phyloP scores from a whole-genome alignment of 2,888 invertebrate species.

The Drosophila pseudotalamancana region DNA sequence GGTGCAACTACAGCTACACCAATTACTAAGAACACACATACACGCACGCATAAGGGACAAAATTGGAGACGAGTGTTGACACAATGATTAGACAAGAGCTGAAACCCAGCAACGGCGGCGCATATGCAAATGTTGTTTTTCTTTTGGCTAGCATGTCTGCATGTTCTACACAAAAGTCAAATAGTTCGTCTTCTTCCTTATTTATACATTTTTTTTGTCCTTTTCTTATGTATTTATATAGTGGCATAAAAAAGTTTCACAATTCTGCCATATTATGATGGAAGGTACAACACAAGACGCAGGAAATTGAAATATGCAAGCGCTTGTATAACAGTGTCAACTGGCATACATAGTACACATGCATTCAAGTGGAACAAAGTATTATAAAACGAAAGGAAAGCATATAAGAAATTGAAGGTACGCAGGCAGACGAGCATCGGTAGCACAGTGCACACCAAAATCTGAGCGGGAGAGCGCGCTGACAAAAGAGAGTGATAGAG shows the following conservation, averaged over 20 bases:
- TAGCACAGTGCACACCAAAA: conserved; percentile 28
- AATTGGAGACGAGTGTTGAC: conserved; percentile 46
- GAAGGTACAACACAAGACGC: conserved; percentile 10
- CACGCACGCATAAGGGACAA: conserved; percentile 14
- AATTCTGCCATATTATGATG: conserved; percentile 59
- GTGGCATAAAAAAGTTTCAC: conserved; percentile 34
- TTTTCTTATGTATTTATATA: conserved; percentile 19
- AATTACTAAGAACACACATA: conserved; percentile 50
- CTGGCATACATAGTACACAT: conserved; percentile 28
- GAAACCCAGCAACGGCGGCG: conserved; percentile 28
- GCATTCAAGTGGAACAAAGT: conserved; percentile 37
- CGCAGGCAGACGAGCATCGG: conserved; percentile 23
- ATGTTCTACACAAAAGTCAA: conserved; percentile 6
- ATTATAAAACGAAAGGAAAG: conserved; percentile 47
- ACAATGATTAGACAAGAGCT: conserved; percentile 72
- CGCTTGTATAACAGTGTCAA: conserved; percentile 51
- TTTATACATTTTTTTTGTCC: not conserved
- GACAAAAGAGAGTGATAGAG: conserved; percentile 3
- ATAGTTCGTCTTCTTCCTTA: conserved; percentile 1
- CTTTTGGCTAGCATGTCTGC: conserved; percentile 36
- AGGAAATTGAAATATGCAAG: conserved; percentile 52
- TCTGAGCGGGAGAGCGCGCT: conserved; percentile 35
- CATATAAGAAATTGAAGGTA: conserved; percentile 30
- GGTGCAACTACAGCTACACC: conserved; percentile 51
- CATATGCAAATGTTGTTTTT: conserved; percentile 63